phyloP scores from a whole-genome alignment of 1,140 invertebrate genomes.

The Aphelenchoides besseyi region DNA sequence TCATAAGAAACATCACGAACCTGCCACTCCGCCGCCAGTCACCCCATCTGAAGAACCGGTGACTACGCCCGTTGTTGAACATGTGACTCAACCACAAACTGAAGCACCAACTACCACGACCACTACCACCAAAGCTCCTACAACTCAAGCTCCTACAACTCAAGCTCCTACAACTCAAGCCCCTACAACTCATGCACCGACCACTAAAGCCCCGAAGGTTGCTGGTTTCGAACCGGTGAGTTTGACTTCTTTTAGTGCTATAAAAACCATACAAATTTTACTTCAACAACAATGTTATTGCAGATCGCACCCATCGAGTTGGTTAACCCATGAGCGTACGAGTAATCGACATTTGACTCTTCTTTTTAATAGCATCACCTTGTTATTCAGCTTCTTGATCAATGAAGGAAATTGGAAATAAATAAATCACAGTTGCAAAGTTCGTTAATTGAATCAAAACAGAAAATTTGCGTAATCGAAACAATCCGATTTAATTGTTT shows the following conservation, averaged over 20 bases:
- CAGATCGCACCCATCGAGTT: not conserved
- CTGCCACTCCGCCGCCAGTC: not conserved
- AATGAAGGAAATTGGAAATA: conserved; percentile 10
- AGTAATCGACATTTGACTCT: not conserved
- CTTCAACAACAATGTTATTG: too few relatives aligned
- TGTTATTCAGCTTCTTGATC: conserved; percentile 2
- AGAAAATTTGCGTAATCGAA: not conserved
- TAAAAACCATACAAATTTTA: too few relatives aligned
- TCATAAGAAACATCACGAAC: not conserved
- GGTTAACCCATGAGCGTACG: not conserved
- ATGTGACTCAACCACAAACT: too few relatives aligned
- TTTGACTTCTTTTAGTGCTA: too few relatives aligned
- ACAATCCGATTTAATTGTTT: not conserved
- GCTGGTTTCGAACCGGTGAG: too few relatives aligned
- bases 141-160: not conserved
- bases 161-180: not conserved
- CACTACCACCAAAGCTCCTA: not conserved
- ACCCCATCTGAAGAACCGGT: not conserved
- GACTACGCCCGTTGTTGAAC: not conserved
- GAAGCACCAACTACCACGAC: not conserved
- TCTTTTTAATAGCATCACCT: not conserved
- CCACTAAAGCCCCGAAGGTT: not conserved
- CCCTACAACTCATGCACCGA: not conserved
- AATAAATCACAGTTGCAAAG: not conserved
- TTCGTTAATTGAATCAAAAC: not conserved